phyloP scores from a whole-genome alignment of 1,140 invertebrate species.

The Ostrea edulis region DNA sequence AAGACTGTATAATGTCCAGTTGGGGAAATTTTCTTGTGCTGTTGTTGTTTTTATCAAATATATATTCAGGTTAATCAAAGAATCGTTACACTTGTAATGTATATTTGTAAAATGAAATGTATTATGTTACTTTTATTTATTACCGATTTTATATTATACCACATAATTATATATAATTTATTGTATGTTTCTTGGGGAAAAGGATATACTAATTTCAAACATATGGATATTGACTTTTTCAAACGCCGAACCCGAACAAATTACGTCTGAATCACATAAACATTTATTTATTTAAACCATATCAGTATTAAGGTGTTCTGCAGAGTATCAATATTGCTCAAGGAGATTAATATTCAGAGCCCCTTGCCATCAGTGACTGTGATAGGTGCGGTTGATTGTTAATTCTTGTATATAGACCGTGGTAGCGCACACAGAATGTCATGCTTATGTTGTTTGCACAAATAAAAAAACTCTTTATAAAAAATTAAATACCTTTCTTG shows the following conservation, averaged over 20 bases:
- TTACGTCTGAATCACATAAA: conserved; percentile 16
- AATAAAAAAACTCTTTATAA: conserved; percentile 54
- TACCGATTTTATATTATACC: conserved; percentile 1
- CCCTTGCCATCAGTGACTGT: conserved; percentile 62
- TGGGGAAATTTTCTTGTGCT: conserved; percentile 2
- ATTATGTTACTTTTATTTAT: conserved; percentile 19
- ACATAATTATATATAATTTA: neutral
- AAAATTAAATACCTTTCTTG: neutral
- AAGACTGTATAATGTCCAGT: neutral
- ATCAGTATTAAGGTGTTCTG: conserved; percentile 56
- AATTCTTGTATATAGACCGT: conserved; percentile 59
- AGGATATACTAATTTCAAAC: conserved; percentile 21
- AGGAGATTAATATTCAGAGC: conserved; percentile 45
- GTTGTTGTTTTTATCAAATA: neutral
- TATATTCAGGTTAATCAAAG: neutral
- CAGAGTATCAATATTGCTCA: conserved; percentile 47
- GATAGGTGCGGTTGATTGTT: conserved; percentile 57
- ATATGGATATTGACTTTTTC: too few species aligned
- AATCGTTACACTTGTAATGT: neutral
- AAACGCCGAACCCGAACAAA: conserved; percentile 7
- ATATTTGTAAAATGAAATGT: conserved; percentile 4
- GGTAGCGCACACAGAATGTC: conserved; percentile 59
- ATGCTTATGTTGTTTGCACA: conserved; percentile 72
- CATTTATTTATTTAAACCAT: conserved; percentile 43
- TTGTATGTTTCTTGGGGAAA: neutral